Base-by-base conservation (phyloP, 2,797 vertebrate genomes). In the Sus cebifrons region DNA sequence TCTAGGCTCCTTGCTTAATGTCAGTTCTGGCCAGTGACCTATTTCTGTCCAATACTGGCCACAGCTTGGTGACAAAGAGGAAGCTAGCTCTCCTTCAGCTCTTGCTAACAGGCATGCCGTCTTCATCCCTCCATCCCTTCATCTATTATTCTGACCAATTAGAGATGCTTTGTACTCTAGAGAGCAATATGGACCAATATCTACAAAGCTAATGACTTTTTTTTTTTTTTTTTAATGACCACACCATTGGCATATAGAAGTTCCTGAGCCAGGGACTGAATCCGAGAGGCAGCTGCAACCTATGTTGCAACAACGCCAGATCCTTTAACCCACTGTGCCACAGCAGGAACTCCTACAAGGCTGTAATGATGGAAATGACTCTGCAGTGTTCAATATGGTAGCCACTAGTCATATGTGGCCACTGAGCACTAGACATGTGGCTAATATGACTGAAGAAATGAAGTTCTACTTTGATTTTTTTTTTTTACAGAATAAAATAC, bases 381-480 rank as follows among this genome's bases (percentile, higher is more conserved):
- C 70, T 54, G 17, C 20, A 1, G 11, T 60, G 25, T 49, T 86
- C 89, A 13, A 0, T 62, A 18, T 27, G 18, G 29, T 40, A 49
- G 60, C 23, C 67, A 17, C 6, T n/a, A 32, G 58, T n/a, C 77
- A 36, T 29, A 27, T 7, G 62, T 17, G 64, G 90, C 74, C 54
- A 5, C 32, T n/a, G 82, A 84, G 62, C 16, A 7, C 86, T 62
- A 74, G 81, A 90, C 54, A 79, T 62, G 32, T 67, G 73, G 16
- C 68, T 49, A 9, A 52, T 21, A 23, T 49, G 29, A 83, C 36
- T 58, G 25, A 67, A 11, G 67, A 85, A 29, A 36, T 92, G 29
- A 68, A 92, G 36, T 44, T 81, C 78, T 83, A 56, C 58, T 88
- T 84, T 68, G 40, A 85, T 71, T 85, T 86, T 65, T 64, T 64